phyloP scores from a whole-genome alignment of 2,888 invertebrate genomes.

The Drosophila kambysellisi region DNA sequence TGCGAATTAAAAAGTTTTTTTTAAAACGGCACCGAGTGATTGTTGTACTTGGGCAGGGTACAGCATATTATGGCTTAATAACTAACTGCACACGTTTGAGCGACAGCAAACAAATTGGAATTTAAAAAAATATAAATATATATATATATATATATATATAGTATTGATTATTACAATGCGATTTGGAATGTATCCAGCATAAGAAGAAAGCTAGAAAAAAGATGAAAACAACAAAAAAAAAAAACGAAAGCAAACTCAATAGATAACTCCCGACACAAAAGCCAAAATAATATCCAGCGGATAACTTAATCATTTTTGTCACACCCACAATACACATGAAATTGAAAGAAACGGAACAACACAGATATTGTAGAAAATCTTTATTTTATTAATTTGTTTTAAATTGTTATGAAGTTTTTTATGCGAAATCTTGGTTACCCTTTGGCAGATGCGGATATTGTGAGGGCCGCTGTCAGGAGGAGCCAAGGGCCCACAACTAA shows the following conservation, averaged over 20 bases:
- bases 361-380: slow-evolving; percentile 70
- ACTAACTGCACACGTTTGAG: slow-evolving; percentile 72
- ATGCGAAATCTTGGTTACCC: slow-evolving; percentile 57
- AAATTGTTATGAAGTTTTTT: slow-evolving; percentile 77
- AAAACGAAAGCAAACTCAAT: slow-evolving; percentile 24
- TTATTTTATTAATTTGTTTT: slow-evolving; percentile 78
- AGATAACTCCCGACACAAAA: slow-evolving; percentile 45
- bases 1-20: slow-evolving; percentile 29
- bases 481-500: slow-evolving; percentile 34
- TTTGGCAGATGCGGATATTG: slow-evolving; percentile 40
- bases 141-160: slow-evolving; percentile 33
- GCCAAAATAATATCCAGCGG: slow-evolving; percentile 67
- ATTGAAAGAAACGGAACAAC: slow-evolving; percentile 32
- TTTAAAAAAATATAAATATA: slow-evolving; percentile 41
- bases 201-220: slow-evolving; percentile 32
- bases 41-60: slow-evolving; percentile 50
- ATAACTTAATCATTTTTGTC: slow-evolving; percentile 52
- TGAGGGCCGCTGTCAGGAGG: slow-evolving; percentile 27
- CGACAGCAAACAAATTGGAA: slow-evolving; percentile 58
- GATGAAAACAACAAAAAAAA: slow-evolving; percentile 14
- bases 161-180: slow-evolving; percentile 63
- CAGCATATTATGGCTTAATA: slow-evolving; percentile 55
- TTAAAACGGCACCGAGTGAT: slow-evolving; percentile 23
- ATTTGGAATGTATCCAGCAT: slow-evolving; percentile 57
- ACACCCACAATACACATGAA: slow-evolving; percentile 20